Evolutionary conservation across 2,797 vertebrate species (phyloP), one percentile per base, ranked within the genome.

Genomic region (Sarcoramphus papa): DNA sequence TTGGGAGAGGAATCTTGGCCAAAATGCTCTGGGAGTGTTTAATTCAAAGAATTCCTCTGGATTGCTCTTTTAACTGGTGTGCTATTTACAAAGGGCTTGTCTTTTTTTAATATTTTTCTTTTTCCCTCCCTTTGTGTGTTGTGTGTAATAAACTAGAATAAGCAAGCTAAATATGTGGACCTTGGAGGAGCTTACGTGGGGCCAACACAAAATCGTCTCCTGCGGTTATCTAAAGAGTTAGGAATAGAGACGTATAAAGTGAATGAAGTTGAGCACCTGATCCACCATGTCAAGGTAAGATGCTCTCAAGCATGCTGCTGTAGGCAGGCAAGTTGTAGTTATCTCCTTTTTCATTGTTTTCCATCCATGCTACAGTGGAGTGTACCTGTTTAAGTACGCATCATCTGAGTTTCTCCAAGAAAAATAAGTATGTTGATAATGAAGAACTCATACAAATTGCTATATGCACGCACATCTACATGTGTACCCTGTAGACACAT

Each of bases 151-250:
- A 95, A 98, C 82, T 96, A 99, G 99, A 99, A 99, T 94, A 98
- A 99, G 92, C 98, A 99, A 92, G 98, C 98, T 82, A 99, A 99
- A 95, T 99, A 99, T 93, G 99, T 99, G 56, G 99, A 99, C 94
- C 98, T 99, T 78, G 99, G 99, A 57, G 99, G 99, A 87, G 98
- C 99, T 17, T 99, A 99, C 8, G 92, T 99, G 62, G 99, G 99
- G 8, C 99, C 99, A 45, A 99, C 99, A n/a, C 99, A 99, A 97
- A 99, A 99, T 96, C 98, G 99, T 74, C 98, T 99, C 75, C 97
- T 99, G 59, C 97, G 99, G 47, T 95, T 99, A 91, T 98, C 99
- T 88, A 99, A 99, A 81, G 98, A 99, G 85, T 96, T 99, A 41
- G 99, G 98, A 81, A 91, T 99, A 33, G 97, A 99, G 94, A 99